Conservation (phyloP, 2,888 invertebrate species). For the Harmothoe impar region DNA sequence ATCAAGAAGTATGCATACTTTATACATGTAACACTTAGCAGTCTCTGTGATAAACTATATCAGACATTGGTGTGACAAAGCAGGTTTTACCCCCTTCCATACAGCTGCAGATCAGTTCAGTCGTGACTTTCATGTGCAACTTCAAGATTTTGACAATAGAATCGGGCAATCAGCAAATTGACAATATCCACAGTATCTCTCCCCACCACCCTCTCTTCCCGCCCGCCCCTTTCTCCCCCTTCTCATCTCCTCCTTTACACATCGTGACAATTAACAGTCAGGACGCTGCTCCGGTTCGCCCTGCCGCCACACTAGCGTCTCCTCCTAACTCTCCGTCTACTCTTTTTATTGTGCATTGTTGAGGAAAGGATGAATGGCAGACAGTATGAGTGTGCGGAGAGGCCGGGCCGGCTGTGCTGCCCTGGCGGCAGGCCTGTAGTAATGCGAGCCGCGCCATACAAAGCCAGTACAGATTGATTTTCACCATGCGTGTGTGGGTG, state of each 20-base stretch:
- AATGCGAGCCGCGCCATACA: background rate
- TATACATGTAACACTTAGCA: too few species aligned
- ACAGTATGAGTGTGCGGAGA: slow-evolving; percentile 20
- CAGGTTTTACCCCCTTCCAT: too few species aligned
- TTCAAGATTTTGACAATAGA: too few species aligned
- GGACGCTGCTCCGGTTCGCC: background rate
- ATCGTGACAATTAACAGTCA: background rate
- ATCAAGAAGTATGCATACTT: too few species aligned
- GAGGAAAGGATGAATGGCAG: background rate
- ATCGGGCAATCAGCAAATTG: background rate
- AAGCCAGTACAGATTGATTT: slow-evolving; percentile 25
- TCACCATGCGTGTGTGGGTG: background rate
- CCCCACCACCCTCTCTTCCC: background rate
- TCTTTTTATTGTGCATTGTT: slow-evolving; percentile 4
- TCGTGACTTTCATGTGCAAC: too few species aligned
- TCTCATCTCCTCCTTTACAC: background rate
- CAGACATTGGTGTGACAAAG: too few species aligned
- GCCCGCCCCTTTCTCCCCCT: background rate
- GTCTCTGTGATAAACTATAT: too few species aligned
- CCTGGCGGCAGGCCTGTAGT: background rate
- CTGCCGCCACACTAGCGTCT: background rate
- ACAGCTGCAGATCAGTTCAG: too few species aligned
- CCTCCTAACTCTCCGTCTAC: background rate
- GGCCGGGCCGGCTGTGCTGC: background rate
- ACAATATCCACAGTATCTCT: background rate